Conservation (phyloP, 2,113 vertebrate genomes). For the Corythornis cristatus region DNA sequence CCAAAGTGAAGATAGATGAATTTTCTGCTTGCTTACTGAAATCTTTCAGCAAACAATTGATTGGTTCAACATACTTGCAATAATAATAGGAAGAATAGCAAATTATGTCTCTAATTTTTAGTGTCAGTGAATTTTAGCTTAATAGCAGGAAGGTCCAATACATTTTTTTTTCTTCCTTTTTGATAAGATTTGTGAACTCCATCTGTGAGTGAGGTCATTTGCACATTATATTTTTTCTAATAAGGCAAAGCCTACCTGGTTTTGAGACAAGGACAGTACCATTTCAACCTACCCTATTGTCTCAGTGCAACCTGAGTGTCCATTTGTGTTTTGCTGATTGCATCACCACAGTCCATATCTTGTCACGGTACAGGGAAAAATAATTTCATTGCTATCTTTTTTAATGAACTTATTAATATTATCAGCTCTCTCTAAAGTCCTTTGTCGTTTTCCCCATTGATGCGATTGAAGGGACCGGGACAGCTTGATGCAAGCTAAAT, state of each 20-base stretch:
- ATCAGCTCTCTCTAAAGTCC: neutral
- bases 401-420: neutral
- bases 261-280: neutral
- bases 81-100: neutral
- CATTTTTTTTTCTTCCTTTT: neutral
- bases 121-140: neutral
- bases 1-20: neutral
- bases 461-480: too few relatives aligned
- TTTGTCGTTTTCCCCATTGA: too few relatives aligned
- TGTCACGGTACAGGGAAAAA: neutral
- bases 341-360: neutral
- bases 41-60: neutral
- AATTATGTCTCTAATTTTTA: neutral
- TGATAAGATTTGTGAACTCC: neutral
- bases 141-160: neutral
- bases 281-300: neutral
- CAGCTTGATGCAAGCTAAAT: too few relatives aligned
- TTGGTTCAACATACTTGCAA: neutral
- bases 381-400: neutral
- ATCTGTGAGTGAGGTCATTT: neutral
- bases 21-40: neutral
- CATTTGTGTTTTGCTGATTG: neutral
- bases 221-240: neutral
- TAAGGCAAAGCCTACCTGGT: neutral
- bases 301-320: neutral